These are phyloP conservation scores for Deroptyus accipitrinus DNA, from an alignment of 2,113 vertebrate genomes.

Conservation along the genomic window DNA sequence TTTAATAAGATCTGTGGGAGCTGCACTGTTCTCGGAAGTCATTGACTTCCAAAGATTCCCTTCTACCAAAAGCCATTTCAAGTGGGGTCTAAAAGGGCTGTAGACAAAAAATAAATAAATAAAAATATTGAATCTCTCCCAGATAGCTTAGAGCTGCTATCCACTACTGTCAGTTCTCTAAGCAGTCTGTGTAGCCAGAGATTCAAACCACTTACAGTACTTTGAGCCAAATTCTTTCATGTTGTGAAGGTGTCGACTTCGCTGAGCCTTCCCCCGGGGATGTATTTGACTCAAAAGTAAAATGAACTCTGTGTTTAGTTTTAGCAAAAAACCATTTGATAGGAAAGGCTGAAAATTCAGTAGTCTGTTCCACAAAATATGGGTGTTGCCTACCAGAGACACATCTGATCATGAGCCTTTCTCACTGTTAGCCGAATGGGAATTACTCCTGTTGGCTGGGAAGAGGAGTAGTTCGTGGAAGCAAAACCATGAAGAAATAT, in stretches of 20 bases:
- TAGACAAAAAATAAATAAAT: background rate
- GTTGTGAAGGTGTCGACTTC: background rate
- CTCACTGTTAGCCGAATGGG: background rate
- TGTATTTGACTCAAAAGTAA: background rate
- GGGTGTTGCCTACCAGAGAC: background rate
- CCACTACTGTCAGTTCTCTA: background rate
- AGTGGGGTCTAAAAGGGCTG: background rate
- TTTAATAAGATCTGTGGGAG: background rate
- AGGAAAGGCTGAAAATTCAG: background rate
- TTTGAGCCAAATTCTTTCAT: background rate
- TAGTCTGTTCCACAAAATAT: background rate
- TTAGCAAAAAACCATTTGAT: background rate
- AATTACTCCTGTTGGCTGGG: background rate
- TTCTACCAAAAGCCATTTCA: conserved; percentile 1
- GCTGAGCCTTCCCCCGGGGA: background rate
- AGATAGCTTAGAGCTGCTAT: background rate
- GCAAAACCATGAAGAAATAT: background rate
- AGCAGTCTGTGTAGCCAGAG: background rate
- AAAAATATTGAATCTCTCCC: background rate
- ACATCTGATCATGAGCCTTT: background rate
- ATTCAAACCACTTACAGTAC: background rate
- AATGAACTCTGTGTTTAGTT: background rate
- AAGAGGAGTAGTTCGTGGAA: background rate
- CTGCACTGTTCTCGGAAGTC: background rate
- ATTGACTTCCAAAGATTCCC: background rate